Evolutionary conservation across 2,888 invertebrate species (phyloP), one percentile per base, ranked within the genome.

Genomic region (Hirtodrosophila trivittata): DNA sequence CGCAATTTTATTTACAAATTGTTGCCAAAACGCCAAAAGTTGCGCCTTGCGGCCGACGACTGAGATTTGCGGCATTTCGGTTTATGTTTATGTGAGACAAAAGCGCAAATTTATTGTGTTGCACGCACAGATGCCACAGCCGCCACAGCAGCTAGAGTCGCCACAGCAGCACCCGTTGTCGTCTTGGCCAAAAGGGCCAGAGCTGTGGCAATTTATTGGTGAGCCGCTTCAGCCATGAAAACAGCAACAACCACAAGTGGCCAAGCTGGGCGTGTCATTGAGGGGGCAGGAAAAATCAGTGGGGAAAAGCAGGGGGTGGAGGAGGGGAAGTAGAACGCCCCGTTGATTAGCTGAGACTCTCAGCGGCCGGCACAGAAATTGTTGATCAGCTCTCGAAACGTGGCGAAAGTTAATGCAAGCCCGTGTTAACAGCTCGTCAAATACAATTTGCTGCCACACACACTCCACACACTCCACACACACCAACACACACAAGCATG

Each of bases 1-100:
- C 73, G 72, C 86, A 88, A 88, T 88, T 87, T 88, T 84, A 88
- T 87, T 87, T 88, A 87, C 87, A 88, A 88, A 89, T 87, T 87
- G 87, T 82, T 86, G 66, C 84, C 65, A 67, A 71, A 81, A 65
- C 75, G 66, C 63, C 66, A 63, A 77, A 77, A 75, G 69, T 78
- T 77, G 68, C 63, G 62, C 58, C 67, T 62, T 62, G 65, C 38
- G 58, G 65, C 26, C 65, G 32, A 47, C 75, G 56, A 51, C 78
- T 75, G 82, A 82, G 82, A 82, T 82, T 82, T 82, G 86, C 77
- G 85, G 86, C 72, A 62, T 75, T 73, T 80, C 64, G 77, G 72
- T 80, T 81, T 77, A 81, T 86, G 70, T 70, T 70, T 69, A 62
- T 63, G 74, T 57, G 81, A 83, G 85, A 86, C 84, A 86, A 81